These are phyloP conservation scores for Apeira syringaria DNA, from an alignment of 2,888 invertebrate species.

Conservation along the genomic window DNA sequence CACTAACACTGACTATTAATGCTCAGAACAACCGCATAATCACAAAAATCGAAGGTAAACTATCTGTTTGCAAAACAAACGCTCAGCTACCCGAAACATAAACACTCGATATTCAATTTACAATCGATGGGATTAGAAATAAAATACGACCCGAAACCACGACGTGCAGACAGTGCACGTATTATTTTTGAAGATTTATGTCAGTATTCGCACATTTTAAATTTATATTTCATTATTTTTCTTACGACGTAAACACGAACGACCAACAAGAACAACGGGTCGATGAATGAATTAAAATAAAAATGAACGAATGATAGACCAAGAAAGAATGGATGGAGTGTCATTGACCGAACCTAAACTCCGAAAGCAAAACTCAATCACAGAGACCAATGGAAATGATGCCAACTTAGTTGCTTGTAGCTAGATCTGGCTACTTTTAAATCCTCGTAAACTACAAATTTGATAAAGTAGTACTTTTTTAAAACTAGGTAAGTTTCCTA, in stretches of 20 bases:
- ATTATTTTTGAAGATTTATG: constrained; percentile 45
- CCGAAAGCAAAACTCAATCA: too few relatives aligned
- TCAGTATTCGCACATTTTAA: constrained; percentile 54
- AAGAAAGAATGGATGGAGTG: constrained; percentile 18
- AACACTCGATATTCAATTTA: constrained; percentile 58
- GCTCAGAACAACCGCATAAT: constrained; percentile 37
- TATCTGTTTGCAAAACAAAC: constrained; percentile 76
- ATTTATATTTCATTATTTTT: constrained; percentile 36
- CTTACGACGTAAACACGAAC: constrained; percentile 37
- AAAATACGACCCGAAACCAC: constrained; percentile 19
- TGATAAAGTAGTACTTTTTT: too few relatives aligned
- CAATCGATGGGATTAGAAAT: constrained; percentile 22
- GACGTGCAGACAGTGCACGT: constrained; percentile 19
- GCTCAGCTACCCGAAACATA: constrained; percentile 71
- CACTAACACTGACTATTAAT: constrained; percentile 14
- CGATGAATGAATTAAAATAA: constrained; percentile 2
- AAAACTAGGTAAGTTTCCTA: too few relatives aligned
- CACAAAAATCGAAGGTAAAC: constrained; percentile 45
- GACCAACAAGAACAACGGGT: constrained; percentile 36
- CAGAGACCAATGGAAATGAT: too few relatives aligned
- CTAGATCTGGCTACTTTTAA: too few relatives aligned
- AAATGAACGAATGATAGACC: constrained; percentile 19
- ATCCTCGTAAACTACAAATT: too few relatives aligned
- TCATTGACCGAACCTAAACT: too few relatives aligned
- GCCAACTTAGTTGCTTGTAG: too few relatives aligned